Evolutionary conservation across 2,113 vertebrate species (phyloP).

Genomic region (Calyptommatus sinebrachiatus): DNA sequence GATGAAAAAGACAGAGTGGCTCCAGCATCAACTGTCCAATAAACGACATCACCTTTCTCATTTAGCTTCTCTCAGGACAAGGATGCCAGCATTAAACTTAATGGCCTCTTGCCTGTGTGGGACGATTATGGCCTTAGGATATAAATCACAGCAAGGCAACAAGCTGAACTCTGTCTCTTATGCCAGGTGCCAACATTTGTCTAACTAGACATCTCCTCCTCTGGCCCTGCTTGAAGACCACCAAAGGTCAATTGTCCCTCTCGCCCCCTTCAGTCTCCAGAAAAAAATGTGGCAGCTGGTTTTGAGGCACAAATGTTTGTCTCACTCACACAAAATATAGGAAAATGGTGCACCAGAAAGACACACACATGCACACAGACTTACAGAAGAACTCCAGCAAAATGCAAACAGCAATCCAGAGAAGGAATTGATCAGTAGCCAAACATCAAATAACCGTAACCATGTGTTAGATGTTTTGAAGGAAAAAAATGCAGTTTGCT

Average conservation of each 20-base stretch:
- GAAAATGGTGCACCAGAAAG: background rate
- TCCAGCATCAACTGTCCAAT: background rate
- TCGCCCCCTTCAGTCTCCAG: slow-evolving; percentile 13
- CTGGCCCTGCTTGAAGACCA: background rate
- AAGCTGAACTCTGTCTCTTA: background rate
- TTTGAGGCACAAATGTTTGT: background rate
- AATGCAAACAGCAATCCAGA: background rate
- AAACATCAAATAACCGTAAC: too few species aligned
- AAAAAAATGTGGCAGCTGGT: background rate
- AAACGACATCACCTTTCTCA: slow-evolving; percentile 4
- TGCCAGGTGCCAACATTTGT: slow-evolving; percentile 1
- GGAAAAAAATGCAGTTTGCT: too few species aligned
- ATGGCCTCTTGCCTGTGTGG: background rate
- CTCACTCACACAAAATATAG: too few species aligned
- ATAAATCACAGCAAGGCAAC: slow-evolving; percentile 26
- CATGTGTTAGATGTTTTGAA: too few species aligned
- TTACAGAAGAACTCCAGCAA: too few species aligned
- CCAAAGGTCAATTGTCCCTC: background rate
- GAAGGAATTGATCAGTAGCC: too few species aligned
- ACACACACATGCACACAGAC: background rate
- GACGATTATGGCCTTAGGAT: background rate
- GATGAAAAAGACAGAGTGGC: background rate
- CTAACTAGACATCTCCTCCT: background rate
- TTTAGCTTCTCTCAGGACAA: background rate
- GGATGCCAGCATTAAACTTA: background rate